These are phyloP conservation scores for Poecilia latipinna DNA, from an alignment of 2,113 vertebrate genomes.

Conservation along the genomic window DNA sequence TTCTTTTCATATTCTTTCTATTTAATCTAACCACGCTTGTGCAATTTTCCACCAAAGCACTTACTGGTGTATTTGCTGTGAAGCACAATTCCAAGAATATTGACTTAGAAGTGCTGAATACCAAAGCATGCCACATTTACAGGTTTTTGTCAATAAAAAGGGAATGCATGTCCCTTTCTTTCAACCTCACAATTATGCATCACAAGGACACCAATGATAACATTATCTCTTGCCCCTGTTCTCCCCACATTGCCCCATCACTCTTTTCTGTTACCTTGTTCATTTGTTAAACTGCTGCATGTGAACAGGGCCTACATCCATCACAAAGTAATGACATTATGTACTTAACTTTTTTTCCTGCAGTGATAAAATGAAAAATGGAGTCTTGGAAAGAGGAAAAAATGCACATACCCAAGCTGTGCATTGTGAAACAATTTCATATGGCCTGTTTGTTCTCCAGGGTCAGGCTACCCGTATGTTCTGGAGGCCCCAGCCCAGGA, in stretches of 20 bases:
- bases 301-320: slow-evolving; percentile 40
- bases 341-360: slow-evolving; percentile 8
- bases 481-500: slow-evolving; percentile 72
- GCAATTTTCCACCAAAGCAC: too few relatives aligned
- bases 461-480: slow-evolving; percentile 80
- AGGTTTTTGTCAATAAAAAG: too few relatives aligned
- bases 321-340: slow-evolving; percentile 54
- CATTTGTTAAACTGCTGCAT: slow-evolving; percentile 43
- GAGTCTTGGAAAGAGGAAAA: neutral
- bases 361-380: slow-evolving; percentile 13
- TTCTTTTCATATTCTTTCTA: too few relatives aligned
- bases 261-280: neutral
- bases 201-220: too few relatives aligned
- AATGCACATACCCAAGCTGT: slow-evolving; percentile 13
- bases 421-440: slow-evolving; percentile 71
- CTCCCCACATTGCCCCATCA: neutral
- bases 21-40: too few relatives aligned
- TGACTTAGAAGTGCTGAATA: too few relatives aligned
- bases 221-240: too few relatives aligned
- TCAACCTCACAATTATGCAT: too few relatives aligned
- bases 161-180: too few relatives aligned
- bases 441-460: slow-evolving; percentile 77
- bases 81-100: too few relatives aligned
- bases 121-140: too few relatives aligned
- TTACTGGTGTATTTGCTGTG: too few relatives aligned